These are phyloP conservation scores for Antechinus flavipes DNA, from an alignment of 2,113 vertebrate genomes.

Conservation along the genomic window DNA sequence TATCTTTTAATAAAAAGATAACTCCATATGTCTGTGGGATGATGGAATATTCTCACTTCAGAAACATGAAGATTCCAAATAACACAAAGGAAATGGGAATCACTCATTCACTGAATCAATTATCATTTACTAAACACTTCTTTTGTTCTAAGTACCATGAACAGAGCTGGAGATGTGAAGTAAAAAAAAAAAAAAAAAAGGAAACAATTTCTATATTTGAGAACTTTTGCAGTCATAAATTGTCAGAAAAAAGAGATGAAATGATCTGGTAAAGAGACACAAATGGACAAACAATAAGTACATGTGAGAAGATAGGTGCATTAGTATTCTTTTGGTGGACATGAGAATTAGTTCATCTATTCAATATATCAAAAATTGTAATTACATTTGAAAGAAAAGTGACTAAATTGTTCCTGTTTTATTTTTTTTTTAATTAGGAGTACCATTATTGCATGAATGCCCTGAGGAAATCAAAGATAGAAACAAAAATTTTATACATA, in stretches of 20 bases:
- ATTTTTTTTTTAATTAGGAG: not conserved
- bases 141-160: not conserved
- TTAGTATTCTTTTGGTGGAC: not conserved
- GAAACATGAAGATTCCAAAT: no score
- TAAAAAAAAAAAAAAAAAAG: not conserved
- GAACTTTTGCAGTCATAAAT: no score
- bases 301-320: no score
- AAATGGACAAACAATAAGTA: no score
- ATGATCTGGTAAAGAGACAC: no score
- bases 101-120: no score
- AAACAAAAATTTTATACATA: not conserved
- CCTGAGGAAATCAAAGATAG: not conserved
- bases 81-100: no score
- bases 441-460: not conserved
- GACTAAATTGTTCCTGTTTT: not conserved
- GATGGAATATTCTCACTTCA: no score
- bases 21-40: no score
- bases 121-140: no score
- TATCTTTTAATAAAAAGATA: no score
- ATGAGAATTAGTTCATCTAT: not conserved
- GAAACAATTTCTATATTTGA: not conserved
- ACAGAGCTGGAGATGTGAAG: not conserved
- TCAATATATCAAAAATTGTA: not conserved
- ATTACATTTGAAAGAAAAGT: not conserved
- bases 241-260: no score